Conservation (phyloP, 1,140 invertebrate species). For the Camponotus pennsylvanicus region DNA sequence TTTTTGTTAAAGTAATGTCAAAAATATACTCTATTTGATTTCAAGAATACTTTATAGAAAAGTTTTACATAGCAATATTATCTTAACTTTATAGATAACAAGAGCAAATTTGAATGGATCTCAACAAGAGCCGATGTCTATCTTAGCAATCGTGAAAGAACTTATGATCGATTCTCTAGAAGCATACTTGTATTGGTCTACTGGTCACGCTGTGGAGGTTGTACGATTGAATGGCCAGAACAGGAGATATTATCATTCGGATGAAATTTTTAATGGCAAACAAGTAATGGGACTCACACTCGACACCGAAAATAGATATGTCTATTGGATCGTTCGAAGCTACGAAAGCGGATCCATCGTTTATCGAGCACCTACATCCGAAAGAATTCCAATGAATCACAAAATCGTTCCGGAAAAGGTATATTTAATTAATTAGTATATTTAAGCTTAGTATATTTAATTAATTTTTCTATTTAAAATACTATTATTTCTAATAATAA, state of each 20-base stretch:
- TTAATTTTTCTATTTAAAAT: conserved; percentile 17
- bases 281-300: conserved; percentile 94
- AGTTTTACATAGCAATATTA: not conserved
- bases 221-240: conserved; percentile 93
- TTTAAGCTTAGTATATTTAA: not conserved
- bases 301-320: conserved; percentile 90
- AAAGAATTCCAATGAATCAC: conserved; percentile 82
- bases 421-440: no score
- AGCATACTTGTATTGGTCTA: conserved; percentile 96
- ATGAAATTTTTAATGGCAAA: conserved; percentile 92
- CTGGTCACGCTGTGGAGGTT: conserved; percentile 92
- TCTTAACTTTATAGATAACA: conserved; percentile 87
- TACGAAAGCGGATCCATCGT: conserved; percentile 90
- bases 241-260: conserved; percentile 90
- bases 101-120: conserved; percentile 89
- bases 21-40: not conserved
- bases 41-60: not conserved
- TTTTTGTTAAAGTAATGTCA: not conserved
- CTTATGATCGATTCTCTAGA: conserved; percentile 93
- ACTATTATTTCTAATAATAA: not conserved
- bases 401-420: conserved; percentile 84
- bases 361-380: conserved; percentile 89
- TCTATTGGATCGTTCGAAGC: conserved; percentile 94
- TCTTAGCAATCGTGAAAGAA: conserved; percentile 92
- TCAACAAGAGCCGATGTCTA: conserved; percentile 91